Evolutionary conservation across 1,140 invertebrate species (phyloP).

Genomic region (Metopolophium dirhodum): DNA sequence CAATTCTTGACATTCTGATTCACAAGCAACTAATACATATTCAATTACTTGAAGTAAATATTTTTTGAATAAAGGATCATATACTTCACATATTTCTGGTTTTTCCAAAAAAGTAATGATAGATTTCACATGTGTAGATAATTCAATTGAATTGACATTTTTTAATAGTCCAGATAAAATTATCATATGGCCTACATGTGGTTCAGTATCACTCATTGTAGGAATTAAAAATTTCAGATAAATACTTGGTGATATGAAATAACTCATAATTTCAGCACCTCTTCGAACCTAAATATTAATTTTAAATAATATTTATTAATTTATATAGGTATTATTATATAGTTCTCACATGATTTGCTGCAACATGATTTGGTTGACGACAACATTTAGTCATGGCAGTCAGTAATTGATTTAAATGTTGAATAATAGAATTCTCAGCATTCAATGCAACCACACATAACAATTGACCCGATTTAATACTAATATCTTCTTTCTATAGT

Average conservation of each 20-base stretch:
- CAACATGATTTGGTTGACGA: conserved; percentile 69
- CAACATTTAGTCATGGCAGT: conserved; percentile 66
- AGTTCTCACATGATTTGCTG: conserved; percentile 69
- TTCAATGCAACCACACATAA: conserved; percentile 74
- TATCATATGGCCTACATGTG: conserved; percentile 65
- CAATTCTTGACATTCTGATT: conserved; percentile 42
- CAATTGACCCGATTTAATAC: conserved; percentile 76
- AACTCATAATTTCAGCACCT: conserved; percentile 74
- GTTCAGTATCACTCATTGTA: conserved; percentile 66
- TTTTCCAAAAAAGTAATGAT: conserved; percentile 10
- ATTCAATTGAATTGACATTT: conserved; percentile 59
- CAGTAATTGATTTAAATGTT: conserved; percentile 70
- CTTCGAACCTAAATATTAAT: conserved; percentile 64
- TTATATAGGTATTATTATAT: conserved; percentile 43
- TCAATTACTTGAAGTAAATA: conserved; percentile 53
- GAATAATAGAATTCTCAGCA: conserved; percentile 73
- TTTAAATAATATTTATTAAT: background rate
- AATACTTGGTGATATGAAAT: conserved; percentile 71
- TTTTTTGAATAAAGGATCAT: conserved; percentile 51
- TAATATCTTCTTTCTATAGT: conserved; percentile 67
- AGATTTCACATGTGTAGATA: conserved; percentile 14
- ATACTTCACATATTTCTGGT: conserved; percentile 51
- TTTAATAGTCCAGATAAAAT: conserved; percentile 65
- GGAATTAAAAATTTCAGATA: conserved; percentile 69
- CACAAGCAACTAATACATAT: conserved; percentile 29